Evolutionary conservation across 2,888 invertebrate genomes (phyloP), one percentile per base, ranked within the genome.

Genomic region (Napeogenes sylphis): DNA sequence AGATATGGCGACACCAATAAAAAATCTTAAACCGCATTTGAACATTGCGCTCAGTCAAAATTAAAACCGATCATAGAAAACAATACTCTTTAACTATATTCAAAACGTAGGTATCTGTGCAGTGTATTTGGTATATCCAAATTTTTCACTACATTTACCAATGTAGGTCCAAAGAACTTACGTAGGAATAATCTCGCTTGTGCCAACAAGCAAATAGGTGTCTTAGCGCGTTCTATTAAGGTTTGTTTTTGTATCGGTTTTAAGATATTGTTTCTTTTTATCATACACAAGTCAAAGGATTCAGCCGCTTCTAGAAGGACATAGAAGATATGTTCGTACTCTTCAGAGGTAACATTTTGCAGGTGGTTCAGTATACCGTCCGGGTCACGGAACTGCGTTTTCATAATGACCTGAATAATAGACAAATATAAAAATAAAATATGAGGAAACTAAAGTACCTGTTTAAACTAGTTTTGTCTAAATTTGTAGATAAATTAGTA

Each of bases 331-430:
- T 91, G 85, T 58, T 92, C 83, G 67, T 84, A 76, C 64, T 88
- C 85, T 30, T 82, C 80, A 1, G 85, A 71, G 1, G 91, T 88
- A 0, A 93, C 91, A 79, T 95, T 94, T 71, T 95, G 94, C 12
- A 96, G 91, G 38, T 94, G 95, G 79, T 96, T 96, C 4, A 97
- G 88, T 61, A 97, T 93, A 45, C 97, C 96, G 76, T 95, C 94
- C 0, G 96, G 96, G 77, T 97, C 95, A 63, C 96, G 92, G 78
- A 95, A 95, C 72, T 96, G 96, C 8, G 95, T 95, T 82, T 95
- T 95, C 92, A 96, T 94, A 21, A 95, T 94, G 0, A 95, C 95
- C 93, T 93, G 80, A 38, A 67, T 53, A n/a, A 53, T 55, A 58
- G 33, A 13, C 32, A 54, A 56, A 46, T 35, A 42, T 35, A 38